These are phyloP conservation scores for Pachyramphus minor DNA, from an alignment of 2,113 vertebrate species.

Conservation along the genomic window DNA sequence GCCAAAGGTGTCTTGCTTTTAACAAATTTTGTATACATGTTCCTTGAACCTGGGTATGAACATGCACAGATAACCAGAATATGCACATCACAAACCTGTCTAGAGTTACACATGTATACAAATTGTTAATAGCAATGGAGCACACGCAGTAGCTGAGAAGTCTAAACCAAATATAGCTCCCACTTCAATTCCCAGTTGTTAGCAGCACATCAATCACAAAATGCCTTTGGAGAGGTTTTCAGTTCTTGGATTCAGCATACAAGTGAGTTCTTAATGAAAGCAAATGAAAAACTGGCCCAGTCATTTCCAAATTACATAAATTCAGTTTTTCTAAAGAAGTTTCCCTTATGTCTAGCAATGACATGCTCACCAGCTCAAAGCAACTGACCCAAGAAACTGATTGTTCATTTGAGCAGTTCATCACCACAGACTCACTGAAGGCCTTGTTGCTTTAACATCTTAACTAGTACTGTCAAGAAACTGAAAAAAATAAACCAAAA, in stretches of 20 bases:
- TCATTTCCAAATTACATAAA: not conserved
- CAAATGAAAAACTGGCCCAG: not conserved
- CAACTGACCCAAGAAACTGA: not conserved
- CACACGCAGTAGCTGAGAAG: not conserved
- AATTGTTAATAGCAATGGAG: not conserved
- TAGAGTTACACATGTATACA: not conserved
- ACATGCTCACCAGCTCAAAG: not conserved
- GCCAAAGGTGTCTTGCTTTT: not conserved
- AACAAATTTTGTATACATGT: slow-evolving; percentile 9
- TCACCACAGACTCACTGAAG: slow-evolving; percentile 17
- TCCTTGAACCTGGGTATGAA: not conserved
- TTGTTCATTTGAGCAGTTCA: not conserved
- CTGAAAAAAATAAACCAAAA: slow-evolving; percentile 23
- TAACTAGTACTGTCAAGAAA: not conserved
- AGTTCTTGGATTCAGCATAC: not conserved
- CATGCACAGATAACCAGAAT: not conserved
- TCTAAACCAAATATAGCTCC: not conserved
- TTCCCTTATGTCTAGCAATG: not conserved
- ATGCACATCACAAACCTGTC: not conserved
- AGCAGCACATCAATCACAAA: slow-evolving; percentile 14
- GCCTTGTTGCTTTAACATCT: slow-evolving; percentile 1
- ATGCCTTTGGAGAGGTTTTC: not conserved
- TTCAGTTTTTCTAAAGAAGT: not conserved
- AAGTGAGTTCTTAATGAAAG: not conserved
- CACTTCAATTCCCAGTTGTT: slow-evolving; percentile 14